Conservation (phyloP, 2,888 invertebrate genomes). For the Cryptocheilus praepositus region DNA sequence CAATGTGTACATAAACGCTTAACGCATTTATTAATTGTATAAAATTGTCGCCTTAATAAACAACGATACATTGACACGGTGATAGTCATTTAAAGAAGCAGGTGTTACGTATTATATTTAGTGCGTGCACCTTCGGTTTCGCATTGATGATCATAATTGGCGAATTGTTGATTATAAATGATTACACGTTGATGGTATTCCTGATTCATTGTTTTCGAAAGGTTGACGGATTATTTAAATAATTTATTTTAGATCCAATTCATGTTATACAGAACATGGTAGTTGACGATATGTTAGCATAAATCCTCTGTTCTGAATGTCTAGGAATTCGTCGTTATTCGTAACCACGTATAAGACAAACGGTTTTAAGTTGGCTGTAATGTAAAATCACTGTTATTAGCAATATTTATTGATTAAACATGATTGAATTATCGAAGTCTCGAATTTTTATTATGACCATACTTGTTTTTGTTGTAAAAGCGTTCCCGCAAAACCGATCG, state of each 20-base stretch:
- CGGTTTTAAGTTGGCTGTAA: slow-evolving; percentile 81
- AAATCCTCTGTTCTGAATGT: slow-evolving; percentile 86
- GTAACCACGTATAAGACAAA: slow-evolving; percentile 86
- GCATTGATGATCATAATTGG: no score
- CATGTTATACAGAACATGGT: slow-evolving; percentile 76
- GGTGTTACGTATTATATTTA: not conserved
- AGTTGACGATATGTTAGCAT: slow-evolving; percentile 82
- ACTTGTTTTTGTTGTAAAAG: slow-evolving; percentile 81
- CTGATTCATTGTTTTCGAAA: slow-evolving; percentile 7
- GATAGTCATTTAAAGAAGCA: not conserved
- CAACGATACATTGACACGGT: not conserved
- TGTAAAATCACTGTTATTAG: slow-evolving; percentile 21
- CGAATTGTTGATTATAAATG: not conserved
- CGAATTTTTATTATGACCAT: slow-evolving; percentile 65
- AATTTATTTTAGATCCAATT: slow-evolving; percentile 3
- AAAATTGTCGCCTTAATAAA: no score
- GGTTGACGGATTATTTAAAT: slow-evolving; percentile 14
- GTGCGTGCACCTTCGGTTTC: no score
- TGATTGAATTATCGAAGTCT: not conserved
- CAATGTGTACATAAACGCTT: slow-evolving; percentile 57
- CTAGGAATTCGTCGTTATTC: slow-evolving; percentile 79
- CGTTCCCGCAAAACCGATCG: slow-evolving; percentile 87
- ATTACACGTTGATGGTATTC: not conserved
- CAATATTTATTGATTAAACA: not conserved
- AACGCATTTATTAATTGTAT: slow-evolving; percentile 8